A percentile compares a stretch with the other conserved stretches of the same genome.
These are phyloP conservation scores for Callaeas wilsoni DNA, from an alignment of 2,113 vertebrate genomes.

Conservation along the genomic window DNA sequence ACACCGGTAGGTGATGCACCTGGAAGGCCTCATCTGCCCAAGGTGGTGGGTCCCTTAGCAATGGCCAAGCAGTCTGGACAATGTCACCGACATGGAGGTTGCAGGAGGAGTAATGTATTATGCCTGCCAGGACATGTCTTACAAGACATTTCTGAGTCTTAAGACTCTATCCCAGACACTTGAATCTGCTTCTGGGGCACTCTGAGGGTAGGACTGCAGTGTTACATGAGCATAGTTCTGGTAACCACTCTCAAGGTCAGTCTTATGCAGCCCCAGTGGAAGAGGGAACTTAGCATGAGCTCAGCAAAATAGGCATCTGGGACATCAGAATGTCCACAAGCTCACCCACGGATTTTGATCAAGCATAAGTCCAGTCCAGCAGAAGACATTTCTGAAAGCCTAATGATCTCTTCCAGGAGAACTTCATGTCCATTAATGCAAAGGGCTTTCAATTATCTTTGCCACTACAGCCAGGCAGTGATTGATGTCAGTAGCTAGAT, in stretches of 20 bases:
- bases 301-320: background rate
- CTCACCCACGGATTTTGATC: background rate
- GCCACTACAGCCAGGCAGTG: background rate
- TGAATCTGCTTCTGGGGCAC: background rate
- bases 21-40: background rate
- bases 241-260: background rate
- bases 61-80: background rate
- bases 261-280: background rate
- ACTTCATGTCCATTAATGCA: background rate
- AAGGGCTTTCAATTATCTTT: background rate
- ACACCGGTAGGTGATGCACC: background rate
- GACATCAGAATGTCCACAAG: background rate
- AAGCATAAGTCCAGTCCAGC: background rate
- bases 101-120: background rate
- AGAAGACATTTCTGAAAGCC: background rate
- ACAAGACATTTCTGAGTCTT: background rate
- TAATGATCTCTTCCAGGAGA: background rate
- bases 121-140: background rate
- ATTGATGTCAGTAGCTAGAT: background rate
- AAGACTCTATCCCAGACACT: background rate
- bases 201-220: background rate
- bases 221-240: background rate
- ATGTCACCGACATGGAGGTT: background rate
- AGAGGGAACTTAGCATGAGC: background rate
- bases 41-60: background rate